Base-by-base conservation (phyloP, 1,140 invertebrate species). In the Bombus impatiens region DNA sequence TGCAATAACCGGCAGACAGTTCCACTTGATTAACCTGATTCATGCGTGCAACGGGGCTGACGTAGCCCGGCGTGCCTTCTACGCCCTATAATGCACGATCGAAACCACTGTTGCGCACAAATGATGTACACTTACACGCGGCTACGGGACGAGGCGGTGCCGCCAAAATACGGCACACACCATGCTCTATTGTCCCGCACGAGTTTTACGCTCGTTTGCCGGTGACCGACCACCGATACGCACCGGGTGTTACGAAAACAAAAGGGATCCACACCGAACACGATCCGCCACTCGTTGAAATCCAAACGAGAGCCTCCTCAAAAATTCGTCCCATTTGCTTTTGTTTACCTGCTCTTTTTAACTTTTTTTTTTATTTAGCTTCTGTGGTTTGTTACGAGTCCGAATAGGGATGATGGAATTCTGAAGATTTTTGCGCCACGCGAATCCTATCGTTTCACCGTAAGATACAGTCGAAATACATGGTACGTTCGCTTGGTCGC, bases 21-120 rank as follows among this genome's bases (percentile, higher is more conserved):
- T 94, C 93, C 94, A 92, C 90, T 94, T 94, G 94, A 94, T 94
- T 94, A 94, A 94, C 92, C 92, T 87, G 92, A 91, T 93, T 94
- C 93, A 94, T 93, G 91, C 92, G 92, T 91, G 92, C 92, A 91
- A 92, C 92, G 89, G 88, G 91, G 90, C 67, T 53, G 65, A 76
- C 82, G 86, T 87, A 91, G 78, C 71, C 88, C 88, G 89, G 86
- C 47, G 40, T 62, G 70, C 72, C 77, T 78, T 86, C 80, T 67
- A 77, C 82, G 84, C 78, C 84, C 81, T 77, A 81, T 87, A 79
- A 77, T 78, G 78, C 81, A 62, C 86, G 81, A 89, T 87, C 88
- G 81, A 87, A 80, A 62, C 84, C 79, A 85, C 70, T 86, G 87
- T 89, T 88, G 88, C 88, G 80, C 78, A 47, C 88, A 86, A 89